phyloP scores from a whole-genome alignment of 2,113 vertebrate species.

The Microtus richardsoni region DNA sequence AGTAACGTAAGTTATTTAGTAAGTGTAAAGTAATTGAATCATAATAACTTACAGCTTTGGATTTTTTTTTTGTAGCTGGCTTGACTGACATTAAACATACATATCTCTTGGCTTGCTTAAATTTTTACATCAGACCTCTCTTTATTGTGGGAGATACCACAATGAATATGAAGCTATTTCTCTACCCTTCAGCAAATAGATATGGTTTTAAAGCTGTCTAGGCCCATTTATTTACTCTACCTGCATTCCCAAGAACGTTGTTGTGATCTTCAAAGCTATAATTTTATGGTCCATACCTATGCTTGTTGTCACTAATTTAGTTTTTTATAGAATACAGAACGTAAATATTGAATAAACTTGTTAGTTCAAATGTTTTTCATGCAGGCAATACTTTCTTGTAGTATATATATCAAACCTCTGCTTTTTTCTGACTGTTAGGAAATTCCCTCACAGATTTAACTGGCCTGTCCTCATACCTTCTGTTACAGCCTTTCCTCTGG shows the following conservation, averaged over 20 bases:
- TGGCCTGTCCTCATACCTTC: background rate
- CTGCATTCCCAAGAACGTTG: background rate
- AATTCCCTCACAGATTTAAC: background rate
- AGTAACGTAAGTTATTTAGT: background rate
- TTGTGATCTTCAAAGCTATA: background rate
- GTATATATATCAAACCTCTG: background rate
- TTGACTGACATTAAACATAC: background rate
- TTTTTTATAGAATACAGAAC: background rate
- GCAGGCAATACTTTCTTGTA: background rate
- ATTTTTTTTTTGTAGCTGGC: background rate
- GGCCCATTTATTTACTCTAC: background rate
- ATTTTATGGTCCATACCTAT: background rate
- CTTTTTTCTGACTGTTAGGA: background rate
- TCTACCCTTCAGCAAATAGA: background rate
- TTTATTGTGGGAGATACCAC: background rate
- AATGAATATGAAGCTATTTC: background rate
- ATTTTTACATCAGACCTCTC: background rate
- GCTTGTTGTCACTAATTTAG: background rate
- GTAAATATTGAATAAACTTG: background rate
- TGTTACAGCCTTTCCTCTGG: background rate
- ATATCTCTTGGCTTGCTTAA: background rate
- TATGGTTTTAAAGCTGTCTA: background rate
- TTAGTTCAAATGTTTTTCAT: slow-evolving; percentile 7
- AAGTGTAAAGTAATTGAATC: background rate
- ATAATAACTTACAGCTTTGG: background rate